These are phyloP conservation scores for Xyrichtys novacula DNA, from an alignment of 2,797 vertebrate genomes.

Conservation along the genomic window DNA sequence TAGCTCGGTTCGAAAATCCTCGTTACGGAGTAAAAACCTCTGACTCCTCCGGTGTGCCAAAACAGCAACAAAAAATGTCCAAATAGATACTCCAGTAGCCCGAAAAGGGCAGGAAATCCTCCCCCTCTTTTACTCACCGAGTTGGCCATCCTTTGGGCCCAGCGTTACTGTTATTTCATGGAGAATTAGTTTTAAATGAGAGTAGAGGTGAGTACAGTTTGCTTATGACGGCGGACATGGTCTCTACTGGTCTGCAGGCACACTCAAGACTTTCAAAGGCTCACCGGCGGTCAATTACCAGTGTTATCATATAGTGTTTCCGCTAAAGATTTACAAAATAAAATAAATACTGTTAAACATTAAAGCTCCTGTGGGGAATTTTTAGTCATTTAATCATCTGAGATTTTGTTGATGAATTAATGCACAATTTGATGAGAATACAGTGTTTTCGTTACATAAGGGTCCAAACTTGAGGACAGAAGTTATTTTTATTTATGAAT, in stretches of 20 bases:
- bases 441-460: too few relatives aligned
- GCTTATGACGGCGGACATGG: slow-evolving; percentile 89
- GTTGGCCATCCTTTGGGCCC: slow-evolving; percentile 93
- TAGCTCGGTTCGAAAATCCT: slow-evolving; percentile 72
- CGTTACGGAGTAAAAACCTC: slow-evolving; percentile 60
- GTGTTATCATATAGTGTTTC: rapidly evolving
- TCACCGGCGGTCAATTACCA: slow-evolving; percentile 60
- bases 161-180: slow-evolving; percentile 89
- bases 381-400: too few relatives aligned
- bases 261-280: slow-evolving; percentile 86
- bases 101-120: slow-evolving; percentile 4
- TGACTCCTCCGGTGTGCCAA: slow-evolving; percentile 57
- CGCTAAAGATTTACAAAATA: slow-evolving; percentile 53
- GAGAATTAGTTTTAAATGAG: slow-evolving; percentile 82
- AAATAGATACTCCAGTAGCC: slow-evolving; percentile 12
- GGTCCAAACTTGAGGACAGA: too few relatives aligned
- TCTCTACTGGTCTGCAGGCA: slow-evolving; percentile 86
- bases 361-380: too few relatives aligned
- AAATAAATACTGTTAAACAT: neutral
- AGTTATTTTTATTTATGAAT: too few relatives aligned
- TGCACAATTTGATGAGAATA: too few relatives aligned
- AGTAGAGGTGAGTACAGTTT: slow-evolving; percentile 77
- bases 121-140: slow-evolving; percentile 89
- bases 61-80: slow-evolving; percentile 52
- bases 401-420: neutral